Conservation (phyloP, 2,113 vertebrate species). For the Eulemur rufifrons region DNA sequence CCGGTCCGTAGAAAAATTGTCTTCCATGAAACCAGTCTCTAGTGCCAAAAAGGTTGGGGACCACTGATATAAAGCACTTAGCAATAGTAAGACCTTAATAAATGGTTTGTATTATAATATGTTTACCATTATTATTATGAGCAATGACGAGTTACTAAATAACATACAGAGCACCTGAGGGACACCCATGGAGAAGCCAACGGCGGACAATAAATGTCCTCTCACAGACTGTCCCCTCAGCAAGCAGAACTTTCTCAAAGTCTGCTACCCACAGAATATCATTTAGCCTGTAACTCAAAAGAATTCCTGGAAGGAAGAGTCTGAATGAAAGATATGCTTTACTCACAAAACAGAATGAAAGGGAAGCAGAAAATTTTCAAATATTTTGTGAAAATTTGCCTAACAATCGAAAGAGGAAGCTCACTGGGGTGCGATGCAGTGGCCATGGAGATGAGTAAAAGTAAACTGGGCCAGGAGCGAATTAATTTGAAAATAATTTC, state of each 20-base stretch:
- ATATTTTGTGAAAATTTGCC: conserved; percentile 47
- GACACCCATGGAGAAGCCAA: neutral
- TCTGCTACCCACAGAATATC: neutral
- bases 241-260: neutral
- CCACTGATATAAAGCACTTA: neutral
- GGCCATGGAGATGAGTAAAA: conserved; percentile 56
- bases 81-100: neutral
- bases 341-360: neutral
- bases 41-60: too few species aligned
- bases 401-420: conserved; percentile 73
- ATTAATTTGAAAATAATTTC: conserved; percentile 70
- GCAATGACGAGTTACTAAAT: neutral
- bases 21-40: too few species aligned
- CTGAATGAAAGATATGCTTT: neutral
- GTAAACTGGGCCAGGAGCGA: conserved; percentile 61
- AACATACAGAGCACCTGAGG: neutral
- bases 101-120: neutral
- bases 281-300: neutral
- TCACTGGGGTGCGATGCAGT: conserved; percentile 59
- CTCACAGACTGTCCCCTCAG: neutral
- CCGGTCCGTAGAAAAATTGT: too few species aligned
- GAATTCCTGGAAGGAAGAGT: neutral
- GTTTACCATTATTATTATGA: neutral
- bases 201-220: neutral
- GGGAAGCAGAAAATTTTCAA: conserved; percentile 57